A percentile compares a stretch with the other conserved stretches of the same genome.
These are phyloP conservation scores for Boloria euphrosyne DNA, from an alignment of 2,888 invertebrate genomes.

Conservation along the genomic window DNA sequence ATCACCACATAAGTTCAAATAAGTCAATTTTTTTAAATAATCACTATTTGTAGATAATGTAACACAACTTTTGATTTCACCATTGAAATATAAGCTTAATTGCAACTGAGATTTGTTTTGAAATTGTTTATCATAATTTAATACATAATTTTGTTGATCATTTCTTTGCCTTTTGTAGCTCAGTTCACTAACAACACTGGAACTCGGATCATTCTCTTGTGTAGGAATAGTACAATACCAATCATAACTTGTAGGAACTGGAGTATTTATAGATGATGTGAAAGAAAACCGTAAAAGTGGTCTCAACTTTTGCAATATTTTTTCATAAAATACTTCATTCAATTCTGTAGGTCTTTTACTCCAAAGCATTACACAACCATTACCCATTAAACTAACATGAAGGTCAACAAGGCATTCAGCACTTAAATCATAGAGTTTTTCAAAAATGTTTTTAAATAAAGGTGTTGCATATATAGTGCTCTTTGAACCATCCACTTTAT, in stretches of 20 bases:
- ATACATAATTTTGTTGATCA: conserved; percentile 45
- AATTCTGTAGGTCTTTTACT: conserved; percentile 55
- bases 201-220: conserved; percentile 28
- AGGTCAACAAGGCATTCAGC: conserved; percentile 42
- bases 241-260: conserved; percentile 46
- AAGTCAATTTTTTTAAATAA: conserved; percentile 65
- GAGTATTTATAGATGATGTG: conserved; percentile 34
- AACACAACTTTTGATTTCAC: conserved; percentile 47
- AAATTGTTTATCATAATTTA: conserved; percentile 61
- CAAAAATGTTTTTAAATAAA: conserved; percentile 54
- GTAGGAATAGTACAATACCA: conserved; percentile 51
- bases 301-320: conserved; percentile 50
- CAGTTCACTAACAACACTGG: conserved; percentile 26
- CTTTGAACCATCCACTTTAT: conserved; percentile 38
- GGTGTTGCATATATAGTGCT: conserved; percentile 50
- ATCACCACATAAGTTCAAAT: conserved; percentile 58
- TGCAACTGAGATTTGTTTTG: conserved; percentile 49
- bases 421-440: conserved; percentile 49
- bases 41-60: conserved; percentile 48
- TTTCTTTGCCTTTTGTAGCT: conserved; percentile 51
- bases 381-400: conserved; percentile 45
- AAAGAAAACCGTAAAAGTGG: conserved; percentile 53
- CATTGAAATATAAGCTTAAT: conserved; percentile 53
- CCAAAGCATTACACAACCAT: conserved; percentile 59
- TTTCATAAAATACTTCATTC: conserved; percentile 58